A percentile compares a stretch with the other conserved stretches of the same genome.
Evolutionary conservation across 2,888 invertebrate species (phyloP).

Genomic region (Megalurothrips usitatus): DNA sequence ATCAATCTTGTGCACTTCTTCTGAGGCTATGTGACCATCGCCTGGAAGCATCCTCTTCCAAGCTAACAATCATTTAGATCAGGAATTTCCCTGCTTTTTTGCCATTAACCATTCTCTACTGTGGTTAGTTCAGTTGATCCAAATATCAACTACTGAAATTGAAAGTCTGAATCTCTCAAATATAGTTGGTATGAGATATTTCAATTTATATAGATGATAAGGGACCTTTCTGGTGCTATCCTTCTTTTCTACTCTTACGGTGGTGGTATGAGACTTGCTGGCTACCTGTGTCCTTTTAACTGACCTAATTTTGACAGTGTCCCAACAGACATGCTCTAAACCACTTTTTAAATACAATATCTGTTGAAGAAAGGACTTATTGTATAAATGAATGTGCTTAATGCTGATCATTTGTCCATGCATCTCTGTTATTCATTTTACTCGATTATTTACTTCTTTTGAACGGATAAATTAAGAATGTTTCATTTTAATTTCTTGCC

Average conservation of each 20-base stretch:
- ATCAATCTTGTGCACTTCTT: too few relatives aligned
- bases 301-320: neutral
- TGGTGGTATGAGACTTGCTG: neutral
- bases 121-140: too few relatives aligned
- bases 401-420: neutral
- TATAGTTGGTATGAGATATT: neutral
- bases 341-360: neutral
- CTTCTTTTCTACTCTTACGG: neutral
- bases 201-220: neutral
- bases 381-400: too few relatives aligned
- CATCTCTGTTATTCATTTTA: neutral
- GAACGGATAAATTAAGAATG: too few relatives aligned
- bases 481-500: too few relatives aligned
- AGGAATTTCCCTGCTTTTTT: too few relatives aligned
- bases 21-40: too few relatives aligned
- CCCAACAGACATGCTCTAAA: neutral
- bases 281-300: neutral
- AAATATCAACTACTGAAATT: too few relatives aligned
- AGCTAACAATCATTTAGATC: too few relatives aligned
- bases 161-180: too few relatives aligned
- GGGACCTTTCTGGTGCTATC: conserved; percentile 1
- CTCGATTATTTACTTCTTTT: neutral
- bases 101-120: too few relatives aligned
- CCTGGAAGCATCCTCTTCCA: too few relatives aligned
- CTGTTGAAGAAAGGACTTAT: neutral